Base-by-base conservation (phyloP, 2,888 invertebrate genomes). In the Lasioglossum zephyrum region DNA sequence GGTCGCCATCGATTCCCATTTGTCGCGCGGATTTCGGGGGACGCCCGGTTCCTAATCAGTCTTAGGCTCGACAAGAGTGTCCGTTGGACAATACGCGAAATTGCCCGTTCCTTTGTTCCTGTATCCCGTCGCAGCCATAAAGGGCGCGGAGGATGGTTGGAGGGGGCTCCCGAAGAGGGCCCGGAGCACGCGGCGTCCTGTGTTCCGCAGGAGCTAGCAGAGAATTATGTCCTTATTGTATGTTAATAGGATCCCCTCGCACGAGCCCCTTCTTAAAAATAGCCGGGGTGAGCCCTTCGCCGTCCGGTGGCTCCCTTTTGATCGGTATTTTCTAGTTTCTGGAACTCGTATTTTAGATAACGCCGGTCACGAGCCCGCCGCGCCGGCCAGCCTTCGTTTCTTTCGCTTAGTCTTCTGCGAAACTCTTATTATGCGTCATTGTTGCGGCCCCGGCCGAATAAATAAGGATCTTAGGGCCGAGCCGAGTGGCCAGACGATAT, bases 221-320 rank as follows among this genome's bases (percentile, higher is more conserved):
- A 94, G 94, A 94, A 93, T 94, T 93, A 94, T 94, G 93, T 93
- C 91, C 94, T 93, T 94, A 94, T 94, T 94, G 94, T 94, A 94
- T 94, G 94, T 93, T 94, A 94, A 94, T 94, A 92, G 91, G 91
- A 91, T 91, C 89, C 88, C 88, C 89, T 90, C 89, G 91, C 91
- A 91, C 89, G 91, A 90, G 90, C 80, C 89, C 79, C 82, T 84
- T 31, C 44, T 92, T 90, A 92, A 93, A 93, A 93, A 93, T 93
- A 92, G 90, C 92, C 92, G 84, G 90, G 66, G 66, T 90, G 89
- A 86, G 81, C 85, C 75, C 81, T 39, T 73, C 69, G 77, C 22
- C 69, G 77, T 60, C 78, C 70, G 69, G 18, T 66, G 66, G 66
- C 22, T 77, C 85, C 79, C 85, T 80, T 82, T 79, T 78, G 82